phyloP scores from a whole-genome alignment of 2,888 invertebrate genomes.

The Automeris io region DNA sequence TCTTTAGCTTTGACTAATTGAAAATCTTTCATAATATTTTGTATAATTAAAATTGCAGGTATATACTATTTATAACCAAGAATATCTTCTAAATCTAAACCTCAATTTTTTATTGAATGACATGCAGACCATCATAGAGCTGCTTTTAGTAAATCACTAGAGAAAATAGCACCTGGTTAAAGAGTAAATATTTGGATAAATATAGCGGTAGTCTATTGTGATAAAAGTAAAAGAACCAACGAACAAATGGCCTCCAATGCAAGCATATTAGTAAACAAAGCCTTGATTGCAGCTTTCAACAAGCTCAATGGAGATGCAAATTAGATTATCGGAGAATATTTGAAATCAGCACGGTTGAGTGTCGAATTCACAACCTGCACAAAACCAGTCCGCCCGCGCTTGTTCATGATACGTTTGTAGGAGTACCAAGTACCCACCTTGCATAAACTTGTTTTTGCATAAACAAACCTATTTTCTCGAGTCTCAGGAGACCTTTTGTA shows the following conservation, averaged over 20 bases:
- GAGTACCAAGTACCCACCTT: conserved; percentile 19
- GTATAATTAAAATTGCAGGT: too few relatives aligned
- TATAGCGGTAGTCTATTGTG: too few relatives aligned
- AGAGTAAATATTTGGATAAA: too few relatives aligned
- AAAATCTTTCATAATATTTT: too few relatives aligned
- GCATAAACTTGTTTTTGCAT: conserved; percentile 11
- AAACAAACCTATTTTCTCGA: conserved; percentile 8
- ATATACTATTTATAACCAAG: too few relatives aligned
- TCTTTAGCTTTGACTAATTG: too few relatives aligned
- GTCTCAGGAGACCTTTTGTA: neutral
- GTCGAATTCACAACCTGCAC: conserved; percentile 18
- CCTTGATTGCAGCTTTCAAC: neutral
- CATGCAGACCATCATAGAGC: too few relatives aligned
- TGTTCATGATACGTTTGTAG: conserved; percentile 10
- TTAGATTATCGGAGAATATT: conserved; percentile 1
- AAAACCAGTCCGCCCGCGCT: conserved; percentile 21
- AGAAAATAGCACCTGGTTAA: too few relatives aligned
- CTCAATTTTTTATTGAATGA: too few relatives aligned
- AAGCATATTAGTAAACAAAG: neutral
- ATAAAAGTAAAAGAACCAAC: neutral
- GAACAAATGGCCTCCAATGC: neutral
- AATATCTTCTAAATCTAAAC: too few relatives aligned
- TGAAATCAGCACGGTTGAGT: conserved; percentile 7
- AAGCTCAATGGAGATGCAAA: conserved; percentile 1
- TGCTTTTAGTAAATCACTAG: too few relatives aligned